phyloP scores from a whole-genome alignment of 2,797 vertebrate species.

The Vultur gryphus region DNA sequence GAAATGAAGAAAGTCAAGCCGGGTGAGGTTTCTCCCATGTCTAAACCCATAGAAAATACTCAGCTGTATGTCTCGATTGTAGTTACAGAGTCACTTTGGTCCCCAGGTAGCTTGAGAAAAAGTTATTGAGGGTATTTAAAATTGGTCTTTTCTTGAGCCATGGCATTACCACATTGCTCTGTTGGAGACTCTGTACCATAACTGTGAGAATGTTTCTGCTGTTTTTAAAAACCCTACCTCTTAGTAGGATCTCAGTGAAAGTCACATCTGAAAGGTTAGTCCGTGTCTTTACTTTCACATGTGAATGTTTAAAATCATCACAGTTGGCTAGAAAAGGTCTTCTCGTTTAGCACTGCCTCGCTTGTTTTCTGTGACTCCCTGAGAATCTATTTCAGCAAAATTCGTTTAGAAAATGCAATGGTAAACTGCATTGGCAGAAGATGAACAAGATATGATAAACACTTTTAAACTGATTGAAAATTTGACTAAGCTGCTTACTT shows the following conservation, averaged over 20 bases:
- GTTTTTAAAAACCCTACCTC: background rate
- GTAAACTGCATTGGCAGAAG: background rate
- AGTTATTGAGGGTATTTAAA: background rate
- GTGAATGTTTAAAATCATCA: background rate
- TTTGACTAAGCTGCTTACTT: slow-evolving; percentile 5
- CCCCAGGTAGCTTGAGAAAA: fast-evolving
- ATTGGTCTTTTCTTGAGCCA: background rate
- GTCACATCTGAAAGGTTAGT: background rate
- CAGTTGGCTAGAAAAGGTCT: background rate
- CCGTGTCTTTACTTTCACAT: background rate
- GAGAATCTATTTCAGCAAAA: background rate
- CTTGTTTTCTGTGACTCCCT: background rate
- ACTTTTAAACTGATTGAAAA: background rate
- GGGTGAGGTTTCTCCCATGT: background rate
- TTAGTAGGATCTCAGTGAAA: background rate
- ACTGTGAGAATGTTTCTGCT: background rate
- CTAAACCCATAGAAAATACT: background rate
- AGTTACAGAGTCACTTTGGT: background rate
- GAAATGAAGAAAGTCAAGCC: fast-evolving
- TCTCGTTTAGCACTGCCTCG: background rate
- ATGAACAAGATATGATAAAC: background rate
- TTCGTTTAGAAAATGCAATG: background rate
- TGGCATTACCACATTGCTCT: too few relatives aligned
- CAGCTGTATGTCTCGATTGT: fast-evolving
- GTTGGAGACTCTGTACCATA: background rate